Evolutionary conservation across 2,113 vertebrate genomes (phyloP), one percentile per base, ranked within the genome.

Genomic region (Dasyornis broadbenti): DNA sequence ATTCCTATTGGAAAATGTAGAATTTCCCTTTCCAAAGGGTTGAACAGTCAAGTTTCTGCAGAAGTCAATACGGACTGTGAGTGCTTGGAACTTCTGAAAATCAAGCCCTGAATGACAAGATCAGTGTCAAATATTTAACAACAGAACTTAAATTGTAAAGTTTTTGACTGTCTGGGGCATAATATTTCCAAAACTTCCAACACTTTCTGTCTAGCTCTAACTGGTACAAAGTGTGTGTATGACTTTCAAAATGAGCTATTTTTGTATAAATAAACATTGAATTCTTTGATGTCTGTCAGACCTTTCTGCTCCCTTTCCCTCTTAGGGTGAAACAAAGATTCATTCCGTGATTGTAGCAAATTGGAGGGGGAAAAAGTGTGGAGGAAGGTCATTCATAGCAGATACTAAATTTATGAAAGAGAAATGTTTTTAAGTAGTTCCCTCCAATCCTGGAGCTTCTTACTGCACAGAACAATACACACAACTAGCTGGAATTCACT

Each of bases 41-140:
- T 86, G 47, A 79, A 11, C 80, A 83, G 86, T 57, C 60, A 33
- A 47, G 64, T 82, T 84, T 75, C 61, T 79, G 73, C 83, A 89
- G 77, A 78, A 86, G 63, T 78, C 94, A 82, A 3, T 64, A 40
- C 3, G 18, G 86, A 50, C 50, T 63, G 68, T 42, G 70, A 82
- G 73, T 94, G 90, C 54, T 94, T 83, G 91, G 94, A 94, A 78
- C 72, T 93, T 63, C 30, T 80, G 93, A 85, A 80, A 87, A 87
- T 37, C 1, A 4, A 92, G 61, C 65, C 81, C 86, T 69, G 73
- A 75, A 35, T 61, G 89, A 66, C 4, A 9, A 76, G 68, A 89
- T 27, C 37, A 71, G 59, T 39, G 30, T 42, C 15, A 90, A 80
- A 80, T 15, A 37, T 45, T 21, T 37, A 90, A 60, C 12, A 79